Conservation (phyloP, 2,888 invertebrate genomes). For the Automeris io region DNA sequence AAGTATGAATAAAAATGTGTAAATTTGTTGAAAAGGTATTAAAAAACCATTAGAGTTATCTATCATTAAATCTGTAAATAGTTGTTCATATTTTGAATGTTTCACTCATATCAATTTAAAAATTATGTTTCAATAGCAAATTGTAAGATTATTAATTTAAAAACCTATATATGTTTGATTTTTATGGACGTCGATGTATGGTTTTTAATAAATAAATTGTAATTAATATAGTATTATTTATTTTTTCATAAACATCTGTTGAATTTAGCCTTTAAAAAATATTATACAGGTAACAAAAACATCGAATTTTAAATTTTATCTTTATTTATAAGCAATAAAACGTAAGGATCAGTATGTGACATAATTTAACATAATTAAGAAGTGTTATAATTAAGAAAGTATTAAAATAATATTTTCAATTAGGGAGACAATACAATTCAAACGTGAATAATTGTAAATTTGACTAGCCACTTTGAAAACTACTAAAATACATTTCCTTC, state of each 20-base stretch:
- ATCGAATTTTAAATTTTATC: constrained; percentile 44
- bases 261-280: constrained; percentile 13
- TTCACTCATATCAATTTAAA: constrained; percentile 73
- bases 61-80: constrained; percentile 63
- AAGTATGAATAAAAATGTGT: constrained; percentile 27
- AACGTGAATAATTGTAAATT: constrained; percentile 38
- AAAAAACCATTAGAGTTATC: constrained; percentile 43
- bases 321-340: constrained; percentile 77
- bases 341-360: constrained; percentile 41
- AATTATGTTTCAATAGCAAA: constrained; percentile 67
- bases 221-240: constrained; percentile 23
- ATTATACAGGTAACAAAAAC: constrained; percentile 20
- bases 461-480: constrained; percentile 47
- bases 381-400: constrained; percentile 63
- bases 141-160: constrained; percentile 60
- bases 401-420: constrained; percentile 47
- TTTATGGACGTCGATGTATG: constrained; percentile 67
- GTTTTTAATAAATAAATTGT: constrained; percentile 72
- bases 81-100: constrained; percentile 68
- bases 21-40: constrained; percentile 43
- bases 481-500: constrained; percentile 35
- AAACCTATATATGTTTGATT: constrained; percentile 62
- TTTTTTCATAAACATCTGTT: constrained; percentile 14
- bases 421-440: constrained; percentile 45
- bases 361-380: constrained; percentile 1